Conservation (phyloP, 2,888 invertebrate genomes). For the Diplolepis rosae region DNA sequence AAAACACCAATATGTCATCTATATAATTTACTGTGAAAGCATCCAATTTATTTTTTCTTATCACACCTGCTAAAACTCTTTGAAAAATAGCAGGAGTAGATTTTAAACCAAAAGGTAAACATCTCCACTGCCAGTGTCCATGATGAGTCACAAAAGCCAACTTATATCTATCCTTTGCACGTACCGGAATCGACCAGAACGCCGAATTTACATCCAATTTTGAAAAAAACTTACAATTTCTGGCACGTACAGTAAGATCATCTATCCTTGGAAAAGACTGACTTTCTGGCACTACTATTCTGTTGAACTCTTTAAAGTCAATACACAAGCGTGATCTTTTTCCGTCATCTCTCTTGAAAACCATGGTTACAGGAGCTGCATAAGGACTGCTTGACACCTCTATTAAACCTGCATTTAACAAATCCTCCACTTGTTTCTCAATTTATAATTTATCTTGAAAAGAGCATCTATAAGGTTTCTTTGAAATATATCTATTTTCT, state of each 20-base stretch:
- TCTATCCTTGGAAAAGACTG: slow-evolving; percentile 46
- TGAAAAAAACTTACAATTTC: slow-evolving; percentile 42
- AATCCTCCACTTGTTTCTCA: slow-evolving; percentile 44
- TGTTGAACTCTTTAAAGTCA: slow-evolving; percentile 56
- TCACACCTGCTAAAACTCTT: slow-evolving; percentile 39
- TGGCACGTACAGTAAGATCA: slow-evolving; percentile 37
- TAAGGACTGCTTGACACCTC: slow-evolving; percentile 52
- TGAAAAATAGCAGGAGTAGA: slow-evolving; percentile 48
- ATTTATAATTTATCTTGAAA: slow-evolving; percentile 48
- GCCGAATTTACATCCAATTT: slow-evolving; percentile 45
- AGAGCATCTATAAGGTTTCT: slow-evolving; percentile 46
- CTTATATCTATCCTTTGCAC: slow-evolving; percentile 45
- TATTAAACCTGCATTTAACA: slow-evolving; percentile 49
- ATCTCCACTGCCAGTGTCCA: slow-evolving; percentile 49
- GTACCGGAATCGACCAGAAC: slow-evolving; percentile 46
- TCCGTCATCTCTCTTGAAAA: slow-evolving; percentile 56
- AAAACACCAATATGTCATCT: slow-evolving; percentile 54
- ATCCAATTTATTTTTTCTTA: slow-evolving; percentile 43
- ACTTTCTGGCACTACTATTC: slow-evolving; percentile 43
- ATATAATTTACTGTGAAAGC: slow-evolving; percentile 52
- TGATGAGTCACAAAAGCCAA: slow-evolving; percentile 49
- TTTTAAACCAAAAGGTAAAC: slow-evolving; percentile 45
- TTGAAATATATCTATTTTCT: slow-evolving; percentile 46
- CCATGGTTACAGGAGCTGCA: slow-evolving; percentile 53
- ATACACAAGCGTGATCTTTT: slow-evolving; percentile 59